A percentile compares a stretch with the other conserved stretches of the same genome.
Conservation (phyloP, 2,113 vertebrate species). For the Oryctolagus cuniculus region DNA sequence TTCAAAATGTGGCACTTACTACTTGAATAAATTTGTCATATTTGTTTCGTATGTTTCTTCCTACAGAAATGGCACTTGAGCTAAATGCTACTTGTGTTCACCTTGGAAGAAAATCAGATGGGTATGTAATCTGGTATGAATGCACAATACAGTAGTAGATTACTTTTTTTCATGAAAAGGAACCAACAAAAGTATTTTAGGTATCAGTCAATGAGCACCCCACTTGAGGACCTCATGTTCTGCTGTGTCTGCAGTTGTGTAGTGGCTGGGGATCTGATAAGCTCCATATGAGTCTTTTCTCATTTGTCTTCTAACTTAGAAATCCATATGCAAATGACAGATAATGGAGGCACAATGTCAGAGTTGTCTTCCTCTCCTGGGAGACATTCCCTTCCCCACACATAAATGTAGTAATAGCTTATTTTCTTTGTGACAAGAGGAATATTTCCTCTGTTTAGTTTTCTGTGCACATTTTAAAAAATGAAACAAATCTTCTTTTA, state of each 20-base stretch:
- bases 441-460: slow-evolving; percentile 40
- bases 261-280: slow-evolving; percentile 63
- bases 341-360: background rate
- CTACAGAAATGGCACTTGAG: slow-evolving; percentile 44
- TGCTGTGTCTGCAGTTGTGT: slow-evolving; percentile 50
- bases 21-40: slow-evolving; percentile 48
- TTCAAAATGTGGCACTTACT: slow-evolving; percentile 54
- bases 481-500: background rate
- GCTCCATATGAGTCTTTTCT: slow-evolving; percentile 43
- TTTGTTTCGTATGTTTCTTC: slow-evolving; percentile 17
- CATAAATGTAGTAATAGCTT: slow-evolving; percentile 18
- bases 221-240: slow-evolving; percentile 15
- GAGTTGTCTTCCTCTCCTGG: slow-evolving; percentile 13
- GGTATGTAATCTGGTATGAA: slow-evolving; percentile 17
- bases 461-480: background rate
- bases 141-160: background rate
- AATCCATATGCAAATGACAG: slow-evolving; percentile 47
- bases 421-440: background rate
- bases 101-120: slow-evolving; percentile 53
- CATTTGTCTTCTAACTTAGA: slow-evolving; percentile 61
- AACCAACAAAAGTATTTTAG: background rate
- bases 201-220: background rate
- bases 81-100: slow-evolving; percentile 58
- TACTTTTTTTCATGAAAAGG: slow-evolving; percentile 37
- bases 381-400: background rate